These are phyloP conservation scores for Bos indicus DNA, from an alignment of 2,113 vertebrate genomes.

Conservation along the genomic window DNA sequence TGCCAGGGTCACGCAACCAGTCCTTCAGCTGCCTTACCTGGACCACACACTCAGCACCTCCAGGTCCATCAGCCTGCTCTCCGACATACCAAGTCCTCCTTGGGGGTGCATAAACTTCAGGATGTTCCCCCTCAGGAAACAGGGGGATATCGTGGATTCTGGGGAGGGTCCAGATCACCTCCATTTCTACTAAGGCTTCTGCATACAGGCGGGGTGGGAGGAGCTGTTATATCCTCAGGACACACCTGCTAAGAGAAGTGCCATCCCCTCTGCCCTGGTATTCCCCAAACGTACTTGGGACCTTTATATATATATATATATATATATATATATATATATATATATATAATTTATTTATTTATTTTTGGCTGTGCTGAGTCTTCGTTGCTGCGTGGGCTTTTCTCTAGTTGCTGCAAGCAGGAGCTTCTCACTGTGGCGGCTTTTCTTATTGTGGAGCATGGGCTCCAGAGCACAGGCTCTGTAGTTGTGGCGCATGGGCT, in stretches of 20 bases:
- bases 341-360: too few relatives aligned
- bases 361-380: too few relatives aligned
- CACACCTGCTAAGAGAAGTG: not conserved
- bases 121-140: not conserved
- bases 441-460: not conserved
- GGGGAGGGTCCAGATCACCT: not conserved
- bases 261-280: not conserved
- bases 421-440: accelerated
- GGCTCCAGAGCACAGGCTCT: not conserved
- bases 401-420: not conserved
- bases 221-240: not conserved
- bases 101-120: not conserved
- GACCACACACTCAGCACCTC: not conserved
- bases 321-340: too few relatives aligned
- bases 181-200: not conserved
- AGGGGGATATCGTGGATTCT: not conserved
- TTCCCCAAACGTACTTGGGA: not conserved
- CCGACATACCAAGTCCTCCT: too few relatives aligned
- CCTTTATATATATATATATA: too few relatives aligned
- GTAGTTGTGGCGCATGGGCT: not conserved
- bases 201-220: not conserved
- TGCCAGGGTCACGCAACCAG: not conserved
- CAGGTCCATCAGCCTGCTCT: not conserved
- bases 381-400: not conserved
- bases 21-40: not conserved